Evolutionary conservation across 2,888 invertebrate species (phyloP), one percentile per base, ranked within the genome.

Genomic region (Dolichomitus sp.): DNA sequence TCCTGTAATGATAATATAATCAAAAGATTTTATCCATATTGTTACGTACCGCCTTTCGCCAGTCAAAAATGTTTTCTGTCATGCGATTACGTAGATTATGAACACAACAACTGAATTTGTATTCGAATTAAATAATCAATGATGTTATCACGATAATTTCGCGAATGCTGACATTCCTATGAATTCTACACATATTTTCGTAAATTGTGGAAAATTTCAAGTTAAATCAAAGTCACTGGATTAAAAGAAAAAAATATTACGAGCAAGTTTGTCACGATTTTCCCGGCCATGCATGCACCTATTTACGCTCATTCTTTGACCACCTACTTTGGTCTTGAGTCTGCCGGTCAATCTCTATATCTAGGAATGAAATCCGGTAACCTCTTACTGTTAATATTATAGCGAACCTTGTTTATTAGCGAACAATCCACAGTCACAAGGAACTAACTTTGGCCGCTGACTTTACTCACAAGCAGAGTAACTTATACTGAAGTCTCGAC

Each of bases 401-500:
- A n/a, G 17, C n/a, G 14, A n/a, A 30, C 11, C 30, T 59, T 3
- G 33, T 59, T 33, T 33, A 7, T 17, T n/a, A 6, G 0, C 5
- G 33, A 59, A 59, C 4, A 37, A 33, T 33, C 6, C 33, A 33
- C 54, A 59, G n/a, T 33, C 30, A 59, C 57, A 9, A 6, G n/a
- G 7, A 57, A 30, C 33, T 33, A 40, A 17, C 0, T 17, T 4
- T 6, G n/a, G 7, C 4, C n/a, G 33, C n/a, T 14, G 33, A 5
- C n/a, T 59, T 6, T 33, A 59, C 61, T 61, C 27, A 54, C 70
- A 27, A 30, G 27, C 33, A 33, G n/a, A 7, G 11, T 27, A 6
- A 5, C 4, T 27, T 45, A 45, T 37, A 19, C 61, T 27, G 50
- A 7, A 63, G 48, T 12, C 77, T 72, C 72, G 61, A 77, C 14